Evolutionary conservation across 2,888 invertebrate species (phyloP).

Genomic region (Mythimna ferrago): DNA sequence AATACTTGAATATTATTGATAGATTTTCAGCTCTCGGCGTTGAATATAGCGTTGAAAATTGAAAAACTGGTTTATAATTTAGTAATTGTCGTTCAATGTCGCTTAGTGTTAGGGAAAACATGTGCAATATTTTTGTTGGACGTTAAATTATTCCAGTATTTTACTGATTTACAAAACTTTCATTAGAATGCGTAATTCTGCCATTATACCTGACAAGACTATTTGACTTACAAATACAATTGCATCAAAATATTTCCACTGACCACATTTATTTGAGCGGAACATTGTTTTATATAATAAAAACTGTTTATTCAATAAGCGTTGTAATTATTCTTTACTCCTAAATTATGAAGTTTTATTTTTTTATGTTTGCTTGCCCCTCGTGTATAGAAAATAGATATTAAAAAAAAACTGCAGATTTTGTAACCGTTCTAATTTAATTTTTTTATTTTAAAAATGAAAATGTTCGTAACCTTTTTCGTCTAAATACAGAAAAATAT

Average conservation of each 20-base stretch:
- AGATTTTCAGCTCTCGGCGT: background rate
- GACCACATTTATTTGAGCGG: constrained; percentile 47
- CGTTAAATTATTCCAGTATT: constrained; percentile 10
- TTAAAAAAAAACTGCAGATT: background rate
- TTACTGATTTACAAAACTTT: constrained; percentile 19
- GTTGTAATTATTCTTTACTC: constrained; percentile 41
- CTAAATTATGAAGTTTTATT: background rate
- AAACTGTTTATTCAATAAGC: constrained; percentile 30
- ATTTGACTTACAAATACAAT: constrained; percentile 73
- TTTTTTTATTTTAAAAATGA: background rate
- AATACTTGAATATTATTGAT: background rate
- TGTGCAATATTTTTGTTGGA: background rate
- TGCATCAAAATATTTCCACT: constrained; percentile 58
- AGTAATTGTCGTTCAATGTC: background rate
- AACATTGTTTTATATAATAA: constrained; percentile 31
- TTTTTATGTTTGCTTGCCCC: background rate
- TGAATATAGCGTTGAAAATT: background rate
- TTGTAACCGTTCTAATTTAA: too few relatives aligned
- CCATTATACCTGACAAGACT: constrained; percentile 62
- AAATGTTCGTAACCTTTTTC: background rate
- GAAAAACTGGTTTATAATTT: background rate
- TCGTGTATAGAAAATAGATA: background rate
- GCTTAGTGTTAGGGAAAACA: background rate
- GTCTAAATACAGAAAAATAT: background rate
- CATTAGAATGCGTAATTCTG: constrained; percentile 80